Conservation (phyloP, 2,797 vertebrate species). For the Chelmon rostratus region DNA sequence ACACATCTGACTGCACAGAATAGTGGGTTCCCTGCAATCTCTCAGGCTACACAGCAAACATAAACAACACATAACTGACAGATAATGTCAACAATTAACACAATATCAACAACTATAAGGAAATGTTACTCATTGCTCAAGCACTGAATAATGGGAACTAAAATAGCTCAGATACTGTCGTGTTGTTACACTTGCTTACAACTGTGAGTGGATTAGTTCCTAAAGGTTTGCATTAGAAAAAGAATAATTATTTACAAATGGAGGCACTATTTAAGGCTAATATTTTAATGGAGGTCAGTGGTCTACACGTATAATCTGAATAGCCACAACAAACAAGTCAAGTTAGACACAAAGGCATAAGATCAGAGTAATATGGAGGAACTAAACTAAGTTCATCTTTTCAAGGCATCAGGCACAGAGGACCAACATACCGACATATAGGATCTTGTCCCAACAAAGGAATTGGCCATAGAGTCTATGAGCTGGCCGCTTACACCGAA, state of each 20-base stretch:
- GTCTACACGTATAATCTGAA: background rate
- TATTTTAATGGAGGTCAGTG: background rate
- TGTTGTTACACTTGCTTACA: background rate
- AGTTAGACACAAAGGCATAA: background rate
- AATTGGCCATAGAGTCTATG: conserved; percentile 96
- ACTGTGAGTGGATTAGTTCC: background rate
- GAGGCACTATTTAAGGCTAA: too few relatives aligned
- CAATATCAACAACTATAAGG: background rate
- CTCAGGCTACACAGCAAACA: conserved; percentile 85
- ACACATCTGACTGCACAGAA: conserved; percentile 93
- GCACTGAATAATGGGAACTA: background rate
- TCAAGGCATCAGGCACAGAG: background rate
- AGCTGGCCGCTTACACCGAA: conserved; percentile 95
- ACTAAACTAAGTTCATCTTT: background rate
- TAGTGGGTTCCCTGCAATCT: conserved; percentile 93
- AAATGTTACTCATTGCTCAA: background rate
- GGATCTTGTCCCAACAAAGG: conserved; percentile 93
- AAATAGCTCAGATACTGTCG: background rate
- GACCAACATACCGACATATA: conserved; percentile 93
- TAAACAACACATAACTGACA: conserved; percentile 7
- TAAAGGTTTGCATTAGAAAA: background rate
- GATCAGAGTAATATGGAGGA: background rate
- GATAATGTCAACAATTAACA: background rate
- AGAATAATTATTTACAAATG: too few relatives aligned
- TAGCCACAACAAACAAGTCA: background rate